phyloP scores from a whole-genome alignment of 2,888 invertebrate species.

The Willowsia nigromaculata region DNA sequence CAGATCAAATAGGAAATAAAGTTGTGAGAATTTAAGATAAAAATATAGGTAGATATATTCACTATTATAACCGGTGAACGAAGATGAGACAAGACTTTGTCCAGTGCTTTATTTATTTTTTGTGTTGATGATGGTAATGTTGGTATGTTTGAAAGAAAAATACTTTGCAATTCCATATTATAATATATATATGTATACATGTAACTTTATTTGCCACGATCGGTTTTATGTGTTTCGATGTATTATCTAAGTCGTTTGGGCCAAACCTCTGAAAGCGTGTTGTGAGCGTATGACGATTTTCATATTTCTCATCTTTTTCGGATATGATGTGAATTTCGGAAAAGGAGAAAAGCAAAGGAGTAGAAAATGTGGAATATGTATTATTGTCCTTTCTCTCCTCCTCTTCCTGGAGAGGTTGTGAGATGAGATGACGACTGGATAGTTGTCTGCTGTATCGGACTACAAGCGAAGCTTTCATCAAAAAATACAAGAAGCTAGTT shows the following conservation, averaged over 20 bases:
- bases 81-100: background rate
- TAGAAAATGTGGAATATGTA: conserved; percentile 39
- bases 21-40: background rate
- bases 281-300: conserved; percentile 23
- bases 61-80: background rate
- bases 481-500: background rate
- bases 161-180: background rate
- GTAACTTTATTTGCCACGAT: no score
- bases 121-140: background rate
- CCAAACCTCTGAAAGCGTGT: background rate
- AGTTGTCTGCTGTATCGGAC: background rate
- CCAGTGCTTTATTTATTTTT: background rate
- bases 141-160: background rate
- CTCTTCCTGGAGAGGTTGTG: background rate
- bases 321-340: conserved; percentile 57
- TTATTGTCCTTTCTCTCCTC: conserved; percentile 50
- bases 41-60: conserved; percentile 21
- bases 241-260: no score
- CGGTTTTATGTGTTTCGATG: no score
- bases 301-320: conserved; percentile 62
- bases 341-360: background rate
- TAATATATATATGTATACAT: background rate
- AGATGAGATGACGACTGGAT: background rate
- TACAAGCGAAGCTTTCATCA: background rate
- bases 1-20: conserved; percentile 39